phyloP scores from a whole-genome alignment of 1,140 invertebrate genomes.

The Papilio glaucus region DNA sequence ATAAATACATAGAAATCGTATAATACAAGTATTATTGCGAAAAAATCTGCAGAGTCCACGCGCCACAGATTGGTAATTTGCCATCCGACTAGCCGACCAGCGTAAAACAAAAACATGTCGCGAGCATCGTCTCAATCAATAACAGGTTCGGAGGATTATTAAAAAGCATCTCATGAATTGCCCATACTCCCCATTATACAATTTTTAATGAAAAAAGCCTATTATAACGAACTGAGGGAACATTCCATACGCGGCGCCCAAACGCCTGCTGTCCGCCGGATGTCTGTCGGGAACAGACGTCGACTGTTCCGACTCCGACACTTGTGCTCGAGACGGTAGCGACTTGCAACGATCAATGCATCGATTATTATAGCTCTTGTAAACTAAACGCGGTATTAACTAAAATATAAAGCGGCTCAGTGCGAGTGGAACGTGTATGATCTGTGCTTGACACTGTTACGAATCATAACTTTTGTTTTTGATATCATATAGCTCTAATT shows the following conservation, averaged over 20 bases:
- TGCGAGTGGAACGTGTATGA: not conserved
- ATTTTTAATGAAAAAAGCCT: slow-evolving; percentile 10
- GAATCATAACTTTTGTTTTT: not conserved
- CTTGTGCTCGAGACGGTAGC: not conserved
- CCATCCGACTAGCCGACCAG: not conserved
- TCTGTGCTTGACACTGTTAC: not conserved
- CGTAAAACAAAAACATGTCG: not conserved
- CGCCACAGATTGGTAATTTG: slow-evolving; percentile 6
- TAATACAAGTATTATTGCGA: not conserved
- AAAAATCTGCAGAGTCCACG: slow-evolving; percentile 1
- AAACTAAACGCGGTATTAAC: not conserved
- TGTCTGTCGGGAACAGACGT: not conserved
- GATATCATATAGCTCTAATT: too few relatives aligned
- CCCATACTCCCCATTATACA: slow-evolving; percentile 15
- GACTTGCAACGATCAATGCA: not conserved
- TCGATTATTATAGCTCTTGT: not conserved
- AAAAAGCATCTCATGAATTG: slow-evolving; percentile 27
- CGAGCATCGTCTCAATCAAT: slow-evolving; percentile 23
- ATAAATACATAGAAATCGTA: not conserved
- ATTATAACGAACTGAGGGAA: not conserved
- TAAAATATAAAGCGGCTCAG: not conserved
- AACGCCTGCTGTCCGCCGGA: not conserved
- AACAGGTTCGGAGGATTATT: not conserved
- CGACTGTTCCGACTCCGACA: not conserved
- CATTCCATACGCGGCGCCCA: not conserved